Conservation (phyloP, 2,888 invertebrate species). For the Eulithis testata region DNA sequence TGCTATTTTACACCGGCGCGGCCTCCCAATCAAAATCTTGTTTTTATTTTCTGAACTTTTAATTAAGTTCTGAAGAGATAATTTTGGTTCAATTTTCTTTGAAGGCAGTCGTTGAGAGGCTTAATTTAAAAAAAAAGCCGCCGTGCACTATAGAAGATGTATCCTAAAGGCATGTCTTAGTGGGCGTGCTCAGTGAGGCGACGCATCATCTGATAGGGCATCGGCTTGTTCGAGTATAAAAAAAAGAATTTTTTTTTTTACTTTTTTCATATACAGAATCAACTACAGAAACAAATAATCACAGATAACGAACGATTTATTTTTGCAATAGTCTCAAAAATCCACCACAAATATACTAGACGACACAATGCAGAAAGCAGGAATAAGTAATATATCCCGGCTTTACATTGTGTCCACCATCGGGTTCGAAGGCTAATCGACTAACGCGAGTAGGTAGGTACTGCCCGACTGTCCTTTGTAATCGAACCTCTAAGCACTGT, state of each 20-base stretch:
- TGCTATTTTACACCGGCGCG: conserved; percentile 21
- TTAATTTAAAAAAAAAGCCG: neutral
- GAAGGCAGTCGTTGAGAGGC: conserved; percentile 25
- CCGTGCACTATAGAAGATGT: no score
- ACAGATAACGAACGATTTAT: no score
- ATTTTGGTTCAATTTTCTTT: conserved; percentile 37
- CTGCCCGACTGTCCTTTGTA: conserved; percentile 19
- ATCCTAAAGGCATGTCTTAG: no score
- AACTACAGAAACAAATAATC: no score
- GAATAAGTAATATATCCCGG: neutral
- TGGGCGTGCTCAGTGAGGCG: conserved; percentile 15
- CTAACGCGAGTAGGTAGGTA: conserved; percentile 4
- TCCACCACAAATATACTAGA: no score
- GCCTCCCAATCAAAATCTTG: conserved; percentile 41
- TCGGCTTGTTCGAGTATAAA: no score
- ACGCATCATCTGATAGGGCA: no score
- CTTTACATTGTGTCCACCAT: neutral
- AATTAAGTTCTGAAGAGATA: conserved; percentile 54
- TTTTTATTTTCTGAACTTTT: conserved; percentile 51
- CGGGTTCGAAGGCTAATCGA: conserved; percentile 8
- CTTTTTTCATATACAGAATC: no score
- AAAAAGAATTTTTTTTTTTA: no score
- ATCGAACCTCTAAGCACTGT: conserved; percentile 22
- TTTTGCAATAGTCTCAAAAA: no score
- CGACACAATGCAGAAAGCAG: neutral